A percentile compares a stretch with the other conserved stretches of the same genome.
phyloP scores from a whole-genome alignment of 2,797 vertebrate species.

The Arvicola amphibius region DNA sequence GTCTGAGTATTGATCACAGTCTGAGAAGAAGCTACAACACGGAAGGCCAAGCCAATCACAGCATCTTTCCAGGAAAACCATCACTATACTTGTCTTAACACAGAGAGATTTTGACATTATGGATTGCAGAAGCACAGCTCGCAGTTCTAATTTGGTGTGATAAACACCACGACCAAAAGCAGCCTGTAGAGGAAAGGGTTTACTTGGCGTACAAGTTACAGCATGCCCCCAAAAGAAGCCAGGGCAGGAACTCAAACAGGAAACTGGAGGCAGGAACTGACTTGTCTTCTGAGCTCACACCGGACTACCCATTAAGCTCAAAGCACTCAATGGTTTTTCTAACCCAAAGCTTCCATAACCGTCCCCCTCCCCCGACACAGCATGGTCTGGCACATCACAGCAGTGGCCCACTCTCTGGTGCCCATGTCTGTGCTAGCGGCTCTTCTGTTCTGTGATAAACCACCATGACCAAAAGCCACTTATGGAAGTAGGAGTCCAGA shows the following conservation, averaged over 20 bases:
- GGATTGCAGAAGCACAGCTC: not conserved
- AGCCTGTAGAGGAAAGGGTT: not conserved
- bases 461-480: not conserved
- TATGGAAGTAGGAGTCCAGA: not conserved
- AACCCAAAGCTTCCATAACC: not conserved
- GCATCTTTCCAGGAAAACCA: not conserved
- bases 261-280: not conserved
- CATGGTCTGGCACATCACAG: too few relatives aligned
- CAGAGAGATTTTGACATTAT: not conserved
- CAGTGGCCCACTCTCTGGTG: not conserved
- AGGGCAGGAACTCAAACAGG: not conserved
- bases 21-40: not conserved
- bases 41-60: not conserved
- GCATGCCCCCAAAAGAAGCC: accelerated
- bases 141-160: not conserved
- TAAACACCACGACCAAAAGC: not conserved
- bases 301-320: not conserved
- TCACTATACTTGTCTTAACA: not conserved
- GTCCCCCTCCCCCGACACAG: not conserved
- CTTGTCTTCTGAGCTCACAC: not conserved
- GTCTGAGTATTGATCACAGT: not conserved
- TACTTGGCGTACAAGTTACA: not conserved
- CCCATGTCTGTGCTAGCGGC: not conserved
- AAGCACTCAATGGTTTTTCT: not conserved
- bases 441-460: not conserved